These are phyloP conservation scores for Meiosimyza platycephala DNA, from an alignment of 2,888 invertebrate species.

Conservation along the genomic window DNA sequence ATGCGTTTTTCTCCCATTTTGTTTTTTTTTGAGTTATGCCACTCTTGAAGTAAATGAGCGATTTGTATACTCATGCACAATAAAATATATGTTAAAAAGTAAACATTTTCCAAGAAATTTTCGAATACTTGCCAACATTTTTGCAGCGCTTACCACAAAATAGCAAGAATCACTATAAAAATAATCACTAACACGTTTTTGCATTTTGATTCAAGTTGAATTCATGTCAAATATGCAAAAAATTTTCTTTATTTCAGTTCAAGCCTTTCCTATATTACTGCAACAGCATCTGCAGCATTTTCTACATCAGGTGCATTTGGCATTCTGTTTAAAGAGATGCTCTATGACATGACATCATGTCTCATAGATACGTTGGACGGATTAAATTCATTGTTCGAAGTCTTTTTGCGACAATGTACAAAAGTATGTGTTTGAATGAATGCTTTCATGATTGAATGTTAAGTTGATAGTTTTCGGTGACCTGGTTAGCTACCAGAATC, in stretches of 20 bases:
- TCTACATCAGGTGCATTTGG: conserved; percentile 11
- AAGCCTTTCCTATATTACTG: conserved; percentile 11
- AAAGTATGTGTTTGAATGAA: background rate
- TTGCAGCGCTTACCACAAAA: too few species aligned
- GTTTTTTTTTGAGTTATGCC: too few species aligned
- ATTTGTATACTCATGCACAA: too few species aligned
- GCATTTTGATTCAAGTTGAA: conserved; percentile 2
- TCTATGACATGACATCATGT: conserved; percentile 8
- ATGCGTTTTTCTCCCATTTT: too few species aligned
- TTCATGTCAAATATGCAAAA: conserved; percentile 10
- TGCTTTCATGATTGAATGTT: too few species aligned
- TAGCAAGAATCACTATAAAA: background rate
- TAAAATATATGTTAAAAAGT: too few species aligned
- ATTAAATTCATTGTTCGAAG: background rate
- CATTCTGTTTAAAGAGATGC: conserved; percentile 4
- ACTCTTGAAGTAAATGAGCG: too few species aligned
- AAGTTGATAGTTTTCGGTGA: too few species aligned
- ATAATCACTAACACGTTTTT: conserved; percentile 15
- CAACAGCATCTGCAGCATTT: background rate
- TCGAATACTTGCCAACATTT: too few species aligned
- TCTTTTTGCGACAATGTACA: background rate
- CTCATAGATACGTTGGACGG: conserved; percentile 5
- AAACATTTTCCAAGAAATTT: too few species aligned
- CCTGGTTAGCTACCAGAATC: too few species aligned
- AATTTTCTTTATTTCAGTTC: conserved; percentile 15